Percentiles rank a stretch among this genome's conserved stretches.
phyloP scores from a whole-genome alignment of 2,888 invertebrate species.

The Eupithecia subumbrata region DNA sequence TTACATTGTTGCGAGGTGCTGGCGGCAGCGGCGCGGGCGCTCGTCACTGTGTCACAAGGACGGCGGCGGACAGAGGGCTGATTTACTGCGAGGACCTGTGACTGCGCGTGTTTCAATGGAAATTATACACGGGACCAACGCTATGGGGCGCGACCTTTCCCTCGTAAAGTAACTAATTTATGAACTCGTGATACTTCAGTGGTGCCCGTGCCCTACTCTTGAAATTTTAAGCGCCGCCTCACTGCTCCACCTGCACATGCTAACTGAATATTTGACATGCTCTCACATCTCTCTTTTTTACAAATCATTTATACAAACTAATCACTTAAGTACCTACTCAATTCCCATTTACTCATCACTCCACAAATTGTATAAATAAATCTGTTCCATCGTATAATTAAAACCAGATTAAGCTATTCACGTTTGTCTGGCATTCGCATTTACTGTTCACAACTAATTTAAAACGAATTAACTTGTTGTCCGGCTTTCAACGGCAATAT shows the following conservation, averaged over 20 bases:
- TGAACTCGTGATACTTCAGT: conserved; percentile 74
- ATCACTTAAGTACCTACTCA: not conserved
- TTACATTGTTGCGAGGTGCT: conserved; percentile 72
- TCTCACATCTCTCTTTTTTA: conserved; percentile 63
- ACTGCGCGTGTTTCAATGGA: conserved; percentile 77
- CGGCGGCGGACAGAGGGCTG: conserved; percentile 61
- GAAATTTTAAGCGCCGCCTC: conserved; percentile 74
- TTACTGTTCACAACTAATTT: conserved; percentile 40
- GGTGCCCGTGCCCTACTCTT: conserved; percentile 70
- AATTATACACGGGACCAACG: conserved; percentile 75
- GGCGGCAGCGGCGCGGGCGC: conserved; percentile 45
- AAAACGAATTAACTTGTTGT: conserved; percentile 39
- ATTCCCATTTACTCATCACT: conserved; percentile 22
- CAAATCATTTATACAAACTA: conserved; percentile 37
- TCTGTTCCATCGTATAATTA: conserved; percentile 36
- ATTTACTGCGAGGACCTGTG: conserved; percentile 78
- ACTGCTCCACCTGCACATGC: conserved; percentile 55
- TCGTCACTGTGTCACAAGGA: conserved; percentile 56
- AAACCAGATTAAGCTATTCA: conserved; percentile 38
- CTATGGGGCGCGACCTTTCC: conserved; percentile 72
- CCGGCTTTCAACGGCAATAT: conserved; percentile 32
- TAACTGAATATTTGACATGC: conserved; percentile 66
- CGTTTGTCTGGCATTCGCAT: conserved; percentile 33
- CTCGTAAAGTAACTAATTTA: conserved; percentile 80
- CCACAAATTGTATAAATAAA: conserved; percentile 31